Conservation (phyloP, 2,113 vertebrate genomes). For the Lepisosteus osseus region DNA sequence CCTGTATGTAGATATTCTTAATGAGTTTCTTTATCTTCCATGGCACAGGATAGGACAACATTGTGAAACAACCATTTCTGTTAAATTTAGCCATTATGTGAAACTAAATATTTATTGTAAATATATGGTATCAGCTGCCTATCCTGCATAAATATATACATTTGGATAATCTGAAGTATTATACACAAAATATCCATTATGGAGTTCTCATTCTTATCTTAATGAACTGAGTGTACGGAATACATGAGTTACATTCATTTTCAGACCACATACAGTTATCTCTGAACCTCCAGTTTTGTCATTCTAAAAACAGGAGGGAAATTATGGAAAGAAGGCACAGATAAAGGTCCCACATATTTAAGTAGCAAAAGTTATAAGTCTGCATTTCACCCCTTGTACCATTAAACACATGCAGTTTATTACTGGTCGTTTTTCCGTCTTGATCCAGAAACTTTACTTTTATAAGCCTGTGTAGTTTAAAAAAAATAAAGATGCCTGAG, state of each 20-base stretch:
- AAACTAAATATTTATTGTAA: constrained; percentile 26
- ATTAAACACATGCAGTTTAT: too few relatives aligned
- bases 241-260: not conserved
- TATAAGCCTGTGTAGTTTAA: too few relatives aligned
- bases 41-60: constrained; percentile 22
- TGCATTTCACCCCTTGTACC: too few relatives aligned
- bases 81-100: constrained; percentile 29
- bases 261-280: too few relatives aligned
- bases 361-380: too few relatives aligned
- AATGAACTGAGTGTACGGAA: not conserved
- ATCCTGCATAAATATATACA: constrained; percentile 2
- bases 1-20: constrained; percentile 23
- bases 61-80: constrained; percentile 24
- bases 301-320: too few relatives aligned
- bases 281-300: too few relatives aligned
- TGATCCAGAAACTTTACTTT: too few relatives aligned
- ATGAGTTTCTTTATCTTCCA: constrained; percentile 37
- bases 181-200: not conserved
- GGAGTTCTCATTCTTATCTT: not conserved
- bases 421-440: too few relatives aligned
- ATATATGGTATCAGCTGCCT: constrained; percentile 22
- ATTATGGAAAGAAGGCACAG: too few relatives aligned
- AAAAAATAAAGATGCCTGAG: too few relatives aligned
- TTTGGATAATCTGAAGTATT: not conserved
- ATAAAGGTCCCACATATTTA: too few relatives aligned